phyloP scores from a whole-genome alignment of 2,888 invertebrate species.

The Amphipyra tragopoginis region DNA sequence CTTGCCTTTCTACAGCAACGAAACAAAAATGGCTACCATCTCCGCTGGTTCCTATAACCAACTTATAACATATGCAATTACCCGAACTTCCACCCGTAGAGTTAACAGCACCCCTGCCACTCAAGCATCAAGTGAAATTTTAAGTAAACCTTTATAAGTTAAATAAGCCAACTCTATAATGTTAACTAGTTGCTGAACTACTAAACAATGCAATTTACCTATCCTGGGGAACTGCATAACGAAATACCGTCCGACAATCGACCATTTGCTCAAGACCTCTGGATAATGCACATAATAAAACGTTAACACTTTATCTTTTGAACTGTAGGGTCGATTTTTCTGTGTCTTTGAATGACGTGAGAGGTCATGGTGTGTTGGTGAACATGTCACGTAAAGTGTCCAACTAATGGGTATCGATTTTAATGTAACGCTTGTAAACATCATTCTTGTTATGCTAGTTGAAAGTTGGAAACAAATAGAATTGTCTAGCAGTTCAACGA shows the following conservation, averaged over 20 bases:
- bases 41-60: neutral
- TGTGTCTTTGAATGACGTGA: conserved; percentile 14
- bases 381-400: conserved; percentile 56
- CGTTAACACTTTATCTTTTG: neutral
- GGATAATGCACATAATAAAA: conserved; percentile 8
- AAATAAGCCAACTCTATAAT: conserved; percentile 41
- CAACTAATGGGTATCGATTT: conserved; percentile 63
- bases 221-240: conserved; percentile 59
- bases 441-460: conserved; percentile 29
- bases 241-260: conserved; percentile 50
- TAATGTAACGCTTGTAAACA: conserved; percentile 51
- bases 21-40: too few species aligned
- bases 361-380: conserved; percentile 22
- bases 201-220: conserved; percentile 65
- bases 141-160: conserved; percentile 38
- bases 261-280: conserved; percentile 24
- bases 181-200: conserved; percentile 57
- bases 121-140: conserved; percentile 34
- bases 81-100: conserved; percentile 5
- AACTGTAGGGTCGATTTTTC: conserved; percentile 7
- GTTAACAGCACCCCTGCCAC: conserved; percentile 13
- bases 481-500: neutral
- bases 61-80: conserved; percentile 17
- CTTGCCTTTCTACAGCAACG: too few species aligned
- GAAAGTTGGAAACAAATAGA: conserved; percentile 17